Percentiles rank a stretch among this genome's conserved stretches.
Conservation (phyloP, 2,888 invertebrate species). For the Megalurothrips usitatus region DNA sequence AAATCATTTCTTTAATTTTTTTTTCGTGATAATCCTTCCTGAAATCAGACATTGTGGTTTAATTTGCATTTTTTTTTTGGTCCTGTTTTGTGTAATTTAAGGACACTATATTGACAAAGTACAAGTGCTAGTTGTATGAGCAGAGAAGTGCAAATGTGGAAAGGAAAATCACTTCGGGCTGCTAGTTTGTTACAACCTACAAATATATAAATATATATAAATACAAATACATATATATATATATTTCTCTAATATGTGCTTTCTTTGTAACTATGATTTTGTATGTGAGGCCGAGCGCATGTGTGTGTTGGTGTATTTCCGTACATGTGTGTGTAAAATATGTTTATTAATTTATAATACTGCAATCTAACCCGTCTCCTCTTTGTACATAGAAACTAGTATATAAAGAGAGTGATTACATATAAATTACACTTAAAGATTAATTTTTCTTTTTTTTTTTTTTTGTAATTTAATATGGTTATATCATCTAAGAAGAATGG, state of each 20-base stretch:
- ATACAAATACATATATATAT: neutral
- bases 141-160: neutral
- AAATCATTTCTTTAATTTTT: neutral
- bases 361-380: constrained; percentile 13
- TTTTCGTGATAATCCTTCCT: too few relatives aligned
- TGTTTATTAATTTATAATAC: constrained; percentile 20
- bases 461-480: constrained; percentile 27
- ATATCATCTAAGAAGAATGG: neutral
- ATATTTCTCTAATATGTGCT: constrained; percentile 25
- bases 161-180: neutral
- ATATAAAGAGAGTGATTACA: constrained; percentile 1
- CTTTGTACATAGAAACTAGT: constrained; percentile 8
- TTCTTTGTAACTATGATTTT: constrained; percentile 20
- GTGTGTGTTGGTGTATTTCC: constrained; percentile 3
- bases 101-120: constrained; percentile 10
- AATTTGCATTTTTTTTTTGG: neutral
- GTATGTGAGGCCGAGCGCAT: constrained; percentile 7
- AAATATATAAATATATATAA: neutral
- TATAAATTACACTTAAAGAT: neutral
- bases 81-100: neutral
- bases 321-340: constrained; percentile 16
- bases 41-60: neutral
- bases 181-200: neutral
- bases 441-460: neutral
- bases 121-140: constrained; percentile 4